phyloP scores from a whole-genome alignment of 2,797 vertebrate species.

The Odontamblyopus rebecca region DNA sequence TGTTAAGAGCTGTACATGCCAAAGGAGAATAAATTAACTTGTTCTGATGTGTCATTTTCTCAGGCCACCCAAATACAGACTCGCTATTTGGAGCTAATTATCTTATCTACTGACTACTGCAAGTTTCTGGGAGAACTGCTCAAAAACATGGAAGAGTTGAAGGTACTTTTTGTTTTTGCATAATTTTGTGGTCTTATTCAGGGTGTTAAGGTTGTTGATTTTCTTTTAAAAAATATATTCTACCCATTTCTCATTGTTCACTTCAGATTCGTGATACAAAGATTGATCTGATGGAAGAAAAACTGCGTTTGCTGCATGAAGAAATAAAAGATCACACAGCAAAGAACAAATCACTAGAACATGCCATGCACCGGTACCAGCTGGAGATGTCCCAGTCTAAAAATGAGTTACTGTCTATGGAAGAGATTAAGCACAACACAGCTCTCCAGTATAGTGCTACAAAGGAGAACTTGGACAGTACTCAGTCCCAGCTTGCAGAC shows the following conservation, averaged over 20 bases:
- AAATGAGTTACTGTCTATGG: conserved; percentile 81
- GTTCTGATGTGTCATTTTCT: conserved; percentile 27
- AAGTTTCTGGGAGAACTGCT: conserved; percentile 87
- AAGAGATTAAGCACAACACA: conserved; percentile 85
- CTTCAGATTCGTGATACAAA: conserved; percentile 89
- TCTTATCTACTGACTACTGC: conserved; percentile 87
- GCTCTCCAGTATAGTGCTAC: conserved; percentile 82
- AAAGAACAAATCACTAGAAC: conserved; percentile 89
- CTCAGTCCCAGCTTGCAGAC: conserved; percentile 84
- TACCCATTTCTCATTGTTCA: conserved; percentile 14
- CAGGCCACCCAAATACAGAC: conserved; percentile 88
- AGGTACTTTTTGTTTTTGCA: conserved; percentile 76
- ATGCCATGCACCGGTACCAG: conserved; percentile 82
- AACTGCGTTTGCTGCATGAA: conserved; percentile 84
- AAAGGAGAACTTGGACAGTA: conserved; percentile 86
- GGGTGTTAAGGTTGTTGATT: not conserved
- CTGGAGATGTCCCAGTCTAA: conserved; percentile 83
- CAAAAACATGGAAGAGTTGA: conserved; percentile 93
- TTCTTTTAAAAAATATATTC: not conserved
- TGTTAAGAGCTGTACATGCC: not conserved
- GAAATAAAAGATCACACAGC: conserved; percentile 78
- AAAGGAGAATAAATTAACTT: not conserved
- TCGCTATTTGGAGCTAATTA: conserved; percentile 90
- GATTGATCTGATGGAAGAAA: conserved; percentile 92
- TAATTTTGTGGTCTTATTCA: not conserved